A percentile compares a stretch with the other conserved stretches of the same genome.
Conservation (phyloP, 2,888 invertebrate species). For the Pammene fasciana region DNA sequence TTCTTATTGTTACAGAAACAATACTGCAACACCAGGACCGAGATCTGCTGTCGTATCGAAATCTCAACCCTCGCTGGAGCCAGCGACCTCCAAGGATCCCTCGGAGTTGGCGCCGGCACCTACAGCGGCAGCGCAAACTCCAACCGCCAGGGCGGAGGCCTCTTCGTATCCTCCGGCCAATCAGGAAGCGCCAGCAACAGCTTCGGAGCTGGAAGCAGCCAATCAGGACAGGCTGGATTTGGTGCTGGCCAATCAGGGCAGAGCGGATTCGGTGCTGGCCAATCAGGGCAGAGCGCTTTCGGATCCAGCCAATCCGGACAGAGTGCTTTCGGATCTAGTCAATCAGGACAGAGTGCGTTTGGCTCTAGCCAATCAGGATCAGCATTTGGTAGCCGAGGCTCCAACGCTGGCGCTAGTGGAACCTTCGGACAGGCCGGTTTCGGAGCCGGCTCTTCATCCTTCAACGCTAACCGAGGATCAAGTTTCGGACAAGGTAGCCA, state of each 20-base stretch:
- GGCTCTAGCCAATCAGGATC: conserved; percentile 41
- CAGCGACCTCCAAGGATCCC: conserved; percentile 58
- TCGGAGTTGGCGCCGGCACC: conserved; percentile 63
- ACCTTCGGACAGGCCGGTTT: conserved; percentile 25
- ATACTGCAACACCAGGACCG: conserved; percentile 74
- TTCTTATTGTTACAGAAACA: conserved; percentile 72
- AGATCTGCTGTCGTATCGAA: conserved; percentile 78
- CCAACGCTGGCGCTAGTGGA: conserved; percentile 18
- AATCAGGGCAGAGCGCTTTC: conserved; percentile 44
- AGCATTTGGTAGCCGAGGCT: conserved; percentile 23
- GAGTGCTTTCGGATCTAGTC: conserved; percentile 39
- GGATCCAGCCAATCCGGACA: conserved; percentile 43
- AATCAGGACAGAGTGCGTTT: conserved; percentile 24
- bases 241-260: conserved; percentile 44
- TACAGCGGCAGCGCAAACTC: conserved; percentile 52
- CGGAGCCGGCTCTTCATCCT: conserved; percentile 41
- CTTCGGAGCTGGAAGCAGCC: conserved; percentile 38
- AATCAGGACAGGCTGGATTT: conserved; percentile 44
- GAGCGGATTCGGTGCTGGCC: conserved; percentile 38
- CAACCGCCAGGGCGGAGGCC: conserved; percentile 56
- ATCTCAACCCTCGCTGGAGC: conserved; percentile 57
- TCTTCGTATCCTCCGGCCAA: conserved; percentile 50
- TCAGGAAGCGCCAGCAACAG: background rate
- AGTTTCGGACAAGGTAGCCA: conserved; percentile 35
- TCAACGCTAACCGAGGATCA: conserved; percentile 40